Conservation (phyloP, 2,888 invertebrate genomes). For the Resseliella maxima region DNA sequence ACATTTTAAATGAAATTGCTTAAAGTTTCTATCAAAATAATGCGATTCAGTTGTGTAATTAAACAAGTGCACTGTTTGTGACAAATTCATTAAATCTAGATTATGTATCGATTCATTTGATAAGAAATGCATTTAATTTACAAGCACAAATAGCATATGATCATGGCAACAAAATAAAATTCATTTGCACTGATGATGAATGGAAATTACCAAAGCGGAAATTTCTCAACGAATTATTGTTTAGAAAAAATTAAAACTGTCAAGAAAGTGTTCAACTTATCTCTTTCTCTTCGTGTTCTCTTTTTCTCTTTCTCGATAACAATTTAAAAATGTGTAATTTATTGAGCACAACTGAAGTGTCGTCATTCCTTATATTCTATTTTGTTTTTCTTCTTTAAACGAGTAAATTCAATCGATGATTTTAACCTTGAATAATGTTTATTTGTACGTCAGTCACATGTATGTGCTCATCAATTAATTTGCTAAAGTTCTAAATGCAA, state of each 20-base stretch:
- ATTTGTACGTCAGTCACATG: not conserved
- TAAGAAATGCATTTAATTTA: too few species aligned
- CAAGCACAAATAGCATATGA: too few species aligned
- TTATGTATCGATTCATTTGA: not conserved
- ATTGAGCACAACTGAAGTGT: not conserved
- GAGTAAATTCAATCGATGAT: slow-evolving; percentile 21
- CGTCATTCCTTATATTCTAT: not conserved
- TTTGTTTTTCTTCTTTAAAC: slow-evolving; percentile 5
- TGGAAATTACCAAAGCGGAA: slow-evolving; percentile 27
- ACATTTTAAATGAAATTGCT: not conserved
- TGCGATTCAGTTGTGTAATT: not conserved
- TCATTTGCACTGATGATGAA: not conserved
- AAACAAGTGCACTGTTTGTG: slow-evolving; percentile 6
- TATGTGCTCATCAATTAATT: slow-evolving; percentile 15
- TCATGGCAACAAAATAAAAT: not conserved
- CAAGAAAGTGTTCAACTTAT: too few species aligned
- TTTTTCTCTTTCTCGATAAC: not conserved
- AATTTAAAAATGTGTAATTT: not conserved
- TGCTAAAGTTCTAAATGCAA: not conserved
- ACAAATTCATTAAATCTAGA: slow-evolving; percentile 2
- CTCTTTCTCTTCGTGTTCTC: too few species aligned
- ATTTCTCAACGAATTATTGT: not conserved
- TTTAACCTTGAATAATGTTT: slow-evolving; percentile 38
- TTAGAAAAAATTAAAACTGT: too few species aligned
- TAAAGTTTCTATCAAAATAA: not conserved